A percentile compares a stretch with the other conserved stretches of the same genome.
These are phyloP conservation scores for Neogobius melanostomus DNA, from an alignment of 2,113 vertebrate genomes.

Conservation along the genomic window DNA sequence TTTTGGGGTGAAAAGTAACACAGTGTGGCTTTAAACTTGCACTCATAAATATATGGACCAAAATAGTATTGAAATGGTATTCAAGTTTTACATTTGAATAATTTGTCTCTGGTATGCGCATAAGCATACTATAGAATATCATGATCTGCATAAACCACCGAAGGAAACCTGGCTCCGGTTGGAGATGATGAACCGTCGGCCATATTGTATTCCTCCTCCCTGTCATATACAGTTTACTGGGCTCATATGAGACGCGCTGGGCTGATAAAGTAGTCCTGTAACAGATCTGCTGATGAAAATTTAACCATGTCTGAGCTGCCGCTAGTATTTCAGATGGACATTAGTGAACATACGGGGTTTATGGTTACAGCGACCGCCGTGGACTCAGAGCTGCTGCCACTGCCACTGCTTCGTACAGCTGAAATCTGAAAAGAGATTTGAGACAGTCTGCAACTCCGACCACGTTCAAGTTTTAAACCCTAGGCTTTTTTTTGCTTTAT, in stretches of 20 bases:
- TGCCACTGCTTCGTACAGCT: too few species aligned
- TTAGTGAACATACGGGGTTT: slow-evolving; percentile 4
- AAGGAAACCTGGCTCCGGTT: background rate
- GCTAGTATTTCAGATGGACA: slow-evolving; percentile 25
- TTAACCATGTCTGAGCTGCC: slow-evolving; percentile 18
- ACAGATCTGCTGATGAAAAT: slow-evolving; percentile 41
- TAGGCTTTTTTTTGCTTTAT: too few species aligned
- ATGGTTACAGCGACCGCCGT: slow-evolving; percentile 4
- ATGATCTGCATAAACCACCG: background rate
- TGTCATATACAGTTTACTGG: slow-evolving; percentile 5
- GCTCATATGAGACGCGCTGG: slow-evolving; percentile 20
- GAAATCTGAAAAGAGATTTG: too few species aligned
- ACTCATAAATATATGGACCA: too few species aligned
- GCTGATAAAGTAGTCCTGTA: slow-evolving; percentile 26
- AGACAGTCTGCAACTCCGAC: too few species aligned
- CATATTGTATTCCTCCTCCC: slow-evolving; percentile 5
- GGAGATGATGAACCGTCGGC: background rate
- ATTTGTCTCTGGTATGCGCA: too few species aligned
- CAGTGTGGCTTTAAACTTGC: too few species aligned
- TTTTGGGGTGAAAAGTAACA: too few species aligned
- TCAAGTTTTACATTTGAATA: too few species aligned
- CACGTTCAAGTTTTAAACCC: too few species aligned
- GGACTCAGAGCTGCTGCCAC: too few species aligned
- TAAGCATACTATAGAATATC: background rate
- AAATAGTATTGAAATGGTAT: too few species aligned